These are phyloP conservation scores for Epiperipatus broadwayi DNA, from an alignment of 2,888 invertebrate genomes.

Conservation along the genomic window DNA sequence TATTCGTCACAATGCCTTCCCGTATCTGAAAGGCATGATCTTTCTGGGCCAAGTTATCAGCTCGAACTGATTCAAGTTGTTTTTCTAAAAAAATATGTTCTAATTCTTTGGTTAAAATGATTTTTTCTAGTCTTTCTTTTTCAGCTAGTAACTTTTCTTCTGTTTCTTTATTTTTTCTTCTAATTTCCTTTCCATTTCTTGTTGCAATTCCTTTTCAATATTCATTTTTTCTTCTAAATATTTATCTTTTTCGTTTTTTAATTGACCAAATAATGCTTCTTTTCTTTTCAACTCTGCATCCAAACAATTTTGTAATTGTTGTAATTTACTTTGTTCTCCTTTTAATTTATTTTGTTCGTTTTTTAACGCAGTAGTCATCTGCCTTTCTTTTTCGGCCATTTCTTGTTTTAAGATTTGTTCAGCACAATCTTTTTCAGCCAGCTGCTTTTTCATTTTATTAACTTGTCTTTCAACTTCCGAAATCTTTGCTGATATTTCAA, in stretches of 20 bases:
- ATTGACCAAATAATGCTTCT: conserved; percentile 26
- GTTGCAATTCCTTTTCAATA: conserved; percentile 26
- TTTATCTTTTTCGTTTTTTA: not conserved
- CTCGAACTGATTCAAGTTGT: too few species aligned
- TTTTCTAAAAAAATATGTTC: too few species aligned
- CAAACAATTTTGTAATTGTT: too few species aligned
- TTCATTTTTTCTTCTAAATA: conserved; percentile 12
- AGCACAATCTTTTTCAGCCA: conserved; percentile 25
- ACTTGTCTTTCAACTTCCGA: too few species aligned
- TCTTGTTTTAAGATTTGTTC: conserved; percentile 16
- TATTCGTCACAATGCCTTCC: conserved; percentile 22
- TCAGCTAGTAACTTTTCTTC: conserved; percentile 17
- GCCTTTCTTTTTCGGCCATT: conserved; percentile 19
- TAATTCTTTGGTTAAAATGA: too few species aligned
- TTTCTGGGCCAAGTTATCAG: too few species aligned
- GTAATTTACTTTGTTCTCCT: conserved; percentile 19
- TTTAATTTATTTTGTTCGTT: conserved; percentile 17
- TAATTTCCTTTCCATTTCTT: conserved; percentile 41
- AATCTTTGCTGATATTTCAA: too few species aligned
- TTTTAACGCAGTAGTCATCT: conserved; percentile 32
- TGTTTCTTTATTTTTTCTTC: conserved; percentile 20
- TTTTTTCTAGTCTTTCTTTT: conserved; percentile 15
- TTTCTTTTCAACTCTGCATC: conserved; percentile 36
- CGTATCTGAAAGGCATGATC: conserved; percentile 17
- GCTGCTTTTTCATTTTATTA: conserved; percentile 30